A percentile compares a stretch with the other conserved stretches of the same genome.
Evolutionary conservation across 2,888 invertebrate species (phyloP).

Genomic region (Brassicogethes aeneus): DNA sequence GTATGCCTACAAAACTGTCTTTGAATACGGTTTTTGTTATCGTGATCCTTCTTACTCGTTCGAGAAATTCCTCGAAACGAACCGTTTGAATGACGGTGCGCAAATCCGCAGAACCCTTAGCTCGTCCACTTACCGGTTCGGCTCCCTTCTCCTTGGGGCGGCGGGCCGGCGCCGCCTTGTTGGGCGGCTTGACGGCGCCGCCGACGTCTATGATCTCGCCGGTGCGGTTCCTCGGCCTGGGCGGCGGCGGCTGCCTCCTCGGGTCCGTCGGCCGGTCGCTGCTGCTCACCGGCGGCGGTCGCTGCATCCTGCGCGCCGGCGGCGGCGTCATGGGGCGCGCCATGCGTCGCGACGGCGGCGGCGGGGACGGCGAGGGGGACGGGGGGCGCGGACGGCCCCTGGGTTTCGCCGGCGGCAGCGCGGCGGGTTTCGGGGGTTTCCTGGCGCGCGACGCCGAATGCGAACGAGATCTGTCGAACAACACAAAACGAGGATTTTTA

Average conservation of each 20-base stretch:
- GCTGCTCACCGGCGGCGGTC: conserved; percentile 15
- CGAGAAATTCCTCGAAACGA: too few species aligned
- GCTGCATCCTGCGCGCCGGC: conserved; percentile 22
- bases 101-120: too few species aligned
- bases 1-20: too few species aligned
- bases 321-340: conserved; percentile 46
- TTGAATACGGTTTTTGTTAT: too few species aligned
- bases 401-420: conserved; percentile 40
- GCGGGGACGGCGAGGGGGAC: conserved; percentile 38
- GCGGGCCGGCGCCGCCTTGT: conserved; percentile 32
- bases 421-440: conserved; percentile 31
- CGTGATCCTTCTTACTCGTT: too few species aligned
- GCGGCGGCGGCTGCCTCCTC: conserved; percentile 48
- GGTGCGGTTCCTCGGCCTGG: conserved; percentile 48
- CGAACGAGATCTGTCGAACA: conserved; percentile 46
- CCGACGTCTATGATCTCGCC: conserved; percentile 37
- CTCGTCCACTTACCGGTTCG: conserved; percentile 41
- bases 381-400: conserved; percentile 46
- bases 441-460: conserved; percentile 48
- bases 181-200: conserved; percentile 49
- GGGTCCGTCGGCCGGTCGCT: conserved; percentile 40
- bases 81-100: too few species aligned
- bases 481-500: conserved; percentile 2
- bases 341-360: conserved; percentile 48
- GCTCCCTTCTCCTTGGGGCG: conserved; percentile 35